A percentile compares a stretch with the other conserved stretches of the same genome.
These are phyloP conservation scores for Periparus ater DNA, from an alignment of 2,797 vertebrate genomes.

Conservation along the genomic window DNA sequence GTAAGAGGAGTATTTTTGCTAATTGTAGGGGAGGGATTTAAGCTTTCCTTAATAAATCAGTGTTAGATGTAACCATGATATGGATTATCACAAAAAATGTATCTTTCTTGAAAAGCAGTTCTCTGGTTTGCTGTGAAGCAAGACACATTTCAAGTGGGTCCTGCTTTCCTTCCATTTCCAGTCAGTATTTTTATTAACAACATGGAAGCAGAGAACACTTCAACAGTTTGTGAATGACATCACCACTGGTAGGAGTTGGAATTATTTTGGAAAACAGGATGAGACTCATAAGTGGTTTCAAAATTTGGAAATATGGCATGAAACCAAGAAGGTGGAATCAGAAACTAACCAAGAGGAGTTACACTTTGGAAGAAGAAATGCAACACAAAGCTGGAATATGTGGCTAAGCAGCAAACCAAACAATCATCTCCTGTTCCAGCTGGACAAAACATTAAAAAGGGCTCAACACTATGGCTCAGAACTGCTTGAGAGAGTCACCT, in stretches of 20 bases:
- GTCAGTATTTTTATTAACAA: background rate
- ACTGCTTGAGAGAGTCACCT: background rate
- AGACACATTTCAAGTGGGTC: background rate
- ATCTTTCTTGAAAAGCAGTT: background rate
- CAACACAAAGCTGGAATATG: background rate
- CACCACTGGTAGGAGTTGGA: background rate
- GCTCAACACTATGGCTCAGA: background rate
- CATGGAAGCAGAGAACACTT: background rate
- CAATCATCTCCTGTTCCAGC: background rate
- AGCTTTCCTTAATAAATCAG: background rate
- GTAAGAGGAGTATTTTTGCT: background rate
- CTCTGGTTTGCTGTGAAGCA: background rate
- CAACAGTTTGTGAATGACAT: background rate
- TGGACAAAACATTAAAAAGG: conserved; percentile 8
- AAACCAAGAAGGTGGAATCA: background rate
- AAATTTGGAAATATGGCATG: background rate
- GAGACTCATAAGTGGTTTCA: background rate
- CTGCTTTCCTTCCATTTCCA: background rate
- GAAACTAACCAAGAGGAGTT: background rate
- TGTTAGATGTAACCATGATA: background rate
- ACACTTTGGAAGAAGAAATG: background rate
- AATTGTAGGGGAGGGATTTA: rapidly evolving
- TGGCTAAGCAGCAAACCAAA: conserved; percentile 24
- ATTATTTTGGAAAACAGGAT: background rate
- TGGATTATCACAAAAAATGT: background rate